Percentiles rank a stretch among this genome's conserved stretches.
phyloP scores from a whole-genome alignment of 1,140 invertebrate species.

The Archivesica marissinica region DNA sequence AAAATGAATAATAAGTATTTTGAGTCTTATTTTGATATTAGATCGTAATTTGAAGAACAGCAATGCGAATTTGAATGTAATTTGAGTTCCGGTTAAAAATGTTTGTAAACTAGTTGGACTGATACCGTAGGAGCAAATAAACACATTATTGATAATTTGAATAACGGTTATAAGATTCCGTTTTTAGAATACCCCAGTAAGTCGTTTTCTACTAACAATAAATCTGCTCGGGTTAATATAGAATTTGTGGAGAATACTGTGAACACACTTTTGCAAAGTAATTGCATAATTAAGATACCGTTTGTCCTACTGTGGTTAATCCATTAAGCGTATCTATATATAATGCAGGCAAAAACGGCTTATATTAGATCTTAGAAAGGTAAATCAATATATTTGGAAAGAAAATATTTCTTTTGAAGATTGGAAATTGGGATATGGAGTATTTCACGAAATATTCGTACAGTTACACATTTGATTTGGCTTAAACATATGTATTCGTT shows the following conservation, averaged over 20 bases:
- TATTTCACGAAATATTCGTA: background rate
- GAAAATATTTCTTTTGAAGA: constrained; percentile 1
- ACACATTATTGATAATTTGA: background rate
- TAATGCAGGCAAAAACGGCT: constrained; percentile 7
- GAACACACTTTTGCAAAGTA: background rate
- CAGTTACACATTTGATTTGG: background rate
- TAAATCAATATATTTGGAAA: background rate
- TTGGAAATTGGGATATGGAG: background rate
- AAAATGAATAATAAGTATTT: background rate
- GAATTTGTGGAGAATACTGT: constrained; percentile 3
- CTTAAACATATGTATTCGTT: no score
- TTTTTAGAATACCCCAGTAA: background rate
- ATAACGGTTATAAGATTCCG: background rate
- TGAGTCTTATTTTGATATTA: background rate
- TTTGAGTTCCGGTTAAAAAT: background rate
- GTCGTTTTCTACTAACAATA: constrained; percentile 2
- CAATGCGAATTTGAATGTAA: background rate
- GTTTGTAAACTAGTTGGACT: background rate
- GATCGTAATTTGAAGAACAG: background rate
- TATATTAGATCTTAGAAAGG: background rate
- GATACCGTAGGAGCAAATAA: constrained; percentile 5
- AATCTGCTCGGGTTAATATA: background rate
- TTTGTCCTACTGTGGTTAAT: background rate
- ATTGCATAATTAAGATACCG: background rate
- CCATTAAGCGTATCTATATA: no score